Base-by-base conservation (phyloP, 2,113 vertebrate genomes). In the Dipodomys merriami region DNA sequence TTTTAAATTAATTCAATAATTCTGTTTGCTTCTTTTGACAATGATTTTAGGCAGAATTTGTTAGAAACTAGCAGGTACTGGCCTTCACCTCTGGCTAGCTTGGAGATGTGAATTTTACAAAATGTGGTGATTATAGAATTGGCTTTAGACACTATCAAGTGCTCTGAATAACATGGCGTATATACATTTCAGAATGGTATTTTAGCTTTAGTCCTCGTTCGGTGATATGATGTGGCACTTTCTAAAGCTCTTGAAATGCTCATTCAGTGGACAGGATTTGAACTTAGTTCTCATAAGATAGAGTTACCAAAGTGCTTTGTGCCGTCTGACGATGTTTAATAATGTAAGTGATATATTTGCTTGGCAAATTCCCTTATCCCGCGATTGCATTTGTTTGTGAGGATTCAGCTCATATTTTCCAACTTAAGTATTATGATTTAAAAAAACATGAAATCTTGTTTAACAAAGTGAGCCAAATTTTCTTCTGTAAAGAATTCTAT, bases 391-490 rank as follows among this genome's bases (percentile, higher is more conserved):
- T 76, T 88, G 74, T 86, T 88, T 77, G 19, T 49, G n/a, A 30
- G 4, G 23, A 62, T 57, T 67, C 77, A 81, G 35, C 33, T 49
- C 71, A 7, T n/a, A 29, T 88, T 85, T 95, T 88, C 72, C 67
- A 87, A 81, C 6, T 91, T 71, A 80, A 71, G 25, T 83, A 71
- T 93, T 91, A 81, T 79, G 49, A 73, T 67, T 91, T 39, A 62
- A 20, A 83, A 53, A 93, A 30, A 22, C 20, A 23, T 15, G 68
- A 19, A 95, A 49, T 72, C 64, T 88, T 91, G 60, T 27, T 77
- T 91, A 86, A 85, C 64, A 69, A 84, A 84, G 44, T 20, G 74
- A 91, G 27, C 64, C 60, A 88, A 82, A 83, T 18, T 83, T 76
- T 88, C 5, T 30, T 89, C 67, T 82, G 68, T 81, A 89, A 91